A percentile compares a stretch with the other conserved stretches of the same genome.
Evolutionary conservation across 2,888 invertebrate species (phyloP).

Genomic region (Phengaris arion): DNA sequence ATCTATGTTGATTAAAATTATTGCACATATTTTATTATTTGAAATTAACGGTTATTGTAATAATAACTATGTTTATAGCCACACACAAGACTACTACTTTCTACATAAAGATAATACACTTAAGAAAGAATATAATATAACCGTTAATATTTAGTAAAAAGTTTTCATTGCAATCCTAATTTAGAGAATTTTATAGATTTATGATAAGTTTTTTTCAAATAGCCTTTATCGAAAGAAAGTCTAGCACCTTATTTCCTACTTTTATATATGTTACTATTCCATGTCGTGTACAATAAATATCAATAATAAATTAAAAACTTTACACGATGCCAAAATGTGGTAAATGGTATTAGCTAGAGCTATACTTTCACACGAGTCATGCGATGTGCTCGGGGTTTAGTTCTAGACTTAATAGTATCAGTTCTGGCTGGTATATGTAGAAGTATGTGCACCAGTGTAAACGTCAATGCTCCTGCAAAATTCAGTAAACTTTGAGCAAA

Average conservation of each 20-base stretch:
- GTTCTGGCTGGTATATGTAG: conserved; percentile 77
- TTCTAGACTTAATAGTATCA: conserved; percentile 51
- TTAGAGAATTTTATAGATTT: not conserved
- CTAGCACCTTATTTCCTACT: not conserved
- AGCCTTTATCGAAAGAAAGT: not conserved
- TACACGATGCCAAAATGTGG: conserved; percentile 24
- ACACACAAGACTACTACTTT: conserved; percentile 6
- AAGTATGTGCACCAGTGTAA: conserved; percentile 75
- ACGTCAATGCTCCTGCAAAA: conserved; percentile 50
- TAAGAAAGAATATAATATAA: not conserved
- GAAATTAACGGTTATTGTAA: not conserved
- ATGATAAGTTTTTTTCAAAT: not conserved
- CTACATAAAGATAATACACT: not conserved
- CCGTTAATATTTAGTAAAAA: not conserved
- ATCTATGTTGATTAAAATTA: not conserved
- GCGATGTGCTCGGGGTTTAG: conserved; percentile 63
- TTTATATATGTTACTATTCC: not conserved
- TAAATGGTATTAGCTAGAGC: conserved; percentile 17
- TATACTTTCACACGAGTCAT: conserved; percentile 47
- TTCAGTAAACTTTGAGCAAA: conserved; percentile 47
- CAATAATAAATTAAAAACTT: conserved; percentile 8
- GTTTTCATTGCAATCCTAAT: not conserved
- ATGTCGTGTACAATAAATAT: not conserved
- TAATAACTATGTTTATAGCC: conserved; percentile 1
- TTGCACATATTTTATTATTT: not conserved